A percentile compares a stretch with the other conserved stretches of the same genome.
Conservation (phyloP, 2,888 invertebrate species). For the Macrophya annulata region DNA sequence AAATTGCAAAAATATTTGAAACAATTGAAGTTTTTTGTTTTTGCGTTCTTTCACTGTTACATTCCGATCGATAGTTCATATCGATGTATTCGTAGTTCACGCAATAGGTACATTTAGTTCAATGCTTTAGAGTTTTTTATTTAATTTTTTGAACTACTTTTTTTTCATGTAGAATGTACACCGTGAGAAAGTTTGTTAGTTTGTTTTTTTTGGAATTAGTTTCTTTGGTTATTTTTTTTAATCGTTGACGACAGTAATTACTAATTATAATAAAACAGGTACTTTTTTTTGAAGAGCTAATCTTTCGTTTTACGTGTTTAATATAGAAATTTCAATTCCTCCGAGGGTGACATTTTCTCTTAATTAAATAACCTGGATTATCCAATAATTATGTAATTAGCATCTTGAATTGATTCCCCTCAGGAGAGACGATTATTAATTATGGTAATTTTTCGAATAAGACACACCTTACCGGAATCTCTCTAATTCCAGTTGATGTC, state of each 20-base stretch:
- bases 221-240: background rate
- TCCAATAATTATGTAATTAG: constrained; percentile 20
- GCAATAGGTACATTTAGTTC: background rate
- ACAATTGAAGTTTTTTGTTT: background rate
- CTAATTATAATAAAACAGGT: background rate
- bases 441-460: background rate
- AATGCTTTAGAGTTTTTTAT: background rate
- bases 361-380: constrained; percentile 21
- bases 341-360: background rate
- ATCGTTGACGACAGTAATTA: background rate
- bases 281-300: background rate
- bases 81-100: background rate
- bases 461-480: background rate
- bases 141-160: background rate
- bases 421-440: constrained; percentile 11
- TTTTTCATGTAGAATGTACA: background rate
- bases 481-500: background rate
- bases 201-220: background rate
- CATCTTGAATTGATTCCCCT: constrained; percentile 9
- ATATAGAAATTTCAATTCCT: background rate
- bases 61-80: background rate
- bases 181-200: background rate
- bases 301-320: background rate
- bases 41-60: background rate
- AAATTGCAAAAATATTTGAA: background rate